Percentiles rank a stretch among this genome's conserved stretches.
Evolutionary conservation across 2,888 invertebrate genomes (phyloP).

Genomic region (Phania funesta): DNA sequence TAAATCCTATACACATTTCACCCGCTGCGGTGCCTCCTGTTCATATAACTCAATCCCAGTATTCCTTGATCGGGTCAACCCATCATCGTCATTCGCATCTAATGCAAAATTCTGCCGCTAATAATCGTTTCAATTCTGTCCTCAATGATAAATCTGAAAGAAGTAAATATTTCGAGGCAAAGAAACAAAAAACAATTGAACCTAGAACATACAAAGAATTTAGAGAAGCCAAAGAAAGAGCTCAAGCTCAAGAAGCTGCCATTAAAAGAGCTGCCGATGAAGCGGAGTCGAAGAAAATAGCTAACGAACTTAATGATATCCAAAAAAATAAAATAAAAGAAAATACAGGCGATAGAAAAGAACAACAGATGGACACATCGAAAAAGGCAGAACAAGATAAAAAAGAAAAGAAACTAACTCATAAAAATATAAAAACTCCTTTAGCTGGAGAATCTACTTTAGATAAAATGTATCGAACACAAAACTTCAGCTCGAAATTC

Average conservation of each 20-base stretch:
- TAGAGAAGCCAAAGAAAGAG: slow-evolving; percentile 72
- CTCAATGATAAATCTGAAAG: slow-evolving; percentile 73
- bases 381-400: slow-evolving; percentile 3
- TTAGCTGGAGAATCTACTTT: slow-evolving; percentile 69
- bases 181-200: slow-evolving; percentile 69
- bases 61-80: background rate
- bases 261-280: slow-evolving; percentile 45
- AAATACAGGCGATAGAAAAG: background rate
- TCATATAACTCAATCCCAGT: background rate
- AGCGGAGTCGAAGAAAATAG: slow-evolving; percentile 37
- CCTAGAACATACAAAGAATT: slow-evolving; percentile 76
- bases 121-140: slow-evolving; percentile 69
- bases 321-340: background rate
- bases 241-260: slow-evolving; percentile 65
- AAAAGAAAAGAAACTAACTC: slow-evolving; percentile 3
- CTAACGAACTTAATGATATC: background rate
- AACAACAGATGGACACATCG: background rate
- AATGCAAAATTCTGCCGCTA: background rate
- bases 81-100: background rate
- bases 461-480: slow-evolving; percentile 76
- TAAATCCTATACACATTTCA: background rate
- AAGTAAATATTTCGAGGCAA: slow-evolving; percentile 73
- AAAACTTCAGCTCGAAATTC: slow-evolving; percentile 60
- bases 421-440: background rate
- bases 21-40: background rate